Conservation (phyloP, 1,140 invertebrate genomes). For the Bombus haemorrhoidalis region DNA sequence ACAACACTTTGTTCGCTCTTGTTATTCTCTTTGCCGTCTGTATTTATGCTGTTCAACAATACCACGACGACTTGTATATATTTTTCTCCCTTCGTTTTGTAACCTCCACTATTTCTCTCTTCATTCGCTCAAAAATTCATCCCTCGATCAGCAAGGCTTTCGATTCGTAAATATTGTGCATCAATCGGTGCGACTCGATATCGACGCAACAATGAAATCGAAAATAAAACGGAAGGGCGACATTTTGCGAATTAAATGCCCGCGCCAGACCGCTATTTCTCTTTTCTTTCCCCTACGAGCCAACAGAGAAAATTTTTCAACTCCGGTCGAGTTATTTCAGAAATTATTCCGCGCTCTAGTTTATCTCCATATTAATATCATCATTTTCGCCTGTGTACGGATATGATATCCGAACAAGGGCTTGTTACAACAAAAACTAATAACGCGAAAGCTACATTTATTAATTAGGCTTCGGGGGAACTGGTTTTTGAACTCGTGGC, state of each 20-base stretch:
- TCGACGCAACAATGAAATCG: background rate
- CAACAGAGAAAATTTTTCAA: too few species aligned
- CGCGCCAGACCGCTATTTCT: too few species aligned
- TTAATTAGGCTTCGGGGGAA: constrained; percentile 4
- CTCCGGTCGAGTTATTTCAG: too few species aligned
- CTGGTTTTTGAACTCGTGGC: background rate
- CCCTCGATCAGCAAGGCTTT: background rate
- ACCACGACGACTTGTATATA: background rate
- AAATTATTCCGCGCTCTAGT: too few species aligned
- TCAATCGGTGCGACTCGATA: background rate
- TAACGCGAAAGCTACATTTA: background rate
- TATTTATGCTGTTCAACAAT: constrained; percentile 31
- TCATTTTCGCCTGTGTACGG: too few species aligned
- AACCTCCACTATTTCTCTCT: background rate
- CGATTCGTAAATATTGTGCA: background rate
- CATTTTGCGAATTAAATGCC: too few species aligned
- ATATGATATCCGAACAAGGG: too few species aligned
- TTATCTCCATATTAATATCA: too few species aligned
- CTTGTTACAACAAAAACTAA: background rate
- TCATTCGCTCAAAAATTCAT: background rate
- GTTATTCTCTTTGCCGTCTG: constrained; percentile 14
- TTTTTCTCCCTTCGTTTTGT: background rate
- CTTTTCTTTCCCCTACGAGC: too few species aligned
- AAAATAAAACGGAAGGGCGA: background rate
- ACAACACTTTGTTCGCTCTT: constrained; percentile 31